Conservation (phyloP, 2,888 invertebrate genomes). For the Campopleginae sp. region DNA sequence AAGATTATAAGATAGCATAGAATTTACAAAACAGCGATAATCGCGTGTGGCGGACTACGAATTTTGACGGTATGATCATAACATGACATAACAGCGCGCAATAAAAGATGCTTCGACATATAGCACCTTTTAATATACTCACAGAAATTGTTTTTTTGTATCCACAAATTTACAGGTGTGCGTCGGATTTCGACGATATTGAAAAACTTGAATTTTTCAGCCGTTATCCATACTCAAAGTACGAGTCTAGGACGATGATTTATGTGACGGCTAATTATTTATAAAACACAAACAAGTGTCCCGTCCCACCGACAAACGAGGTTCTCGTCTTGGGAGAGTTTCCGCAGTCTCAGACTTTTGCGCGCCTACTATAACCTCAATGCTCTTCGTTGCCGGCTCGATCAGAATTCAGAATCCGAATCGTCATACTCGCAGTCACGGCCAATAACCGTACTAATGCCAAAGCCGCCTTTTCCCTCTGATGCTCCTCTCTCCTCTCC, state of each 20-base stretch:
- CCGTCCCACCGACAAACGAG: constrained; percentile 47
- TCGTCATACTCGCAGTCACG: background rate
- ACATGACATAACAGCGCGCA: constrained; percentile 18
- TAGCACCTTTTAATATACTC: constrained; percentile 44
- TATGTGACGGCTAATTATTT: constrained; percentile 43
- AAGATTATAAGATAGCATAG: background rate
- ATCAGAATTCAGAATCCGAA: background rate
- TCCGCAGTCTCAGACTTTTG: constrained; percentile 4
- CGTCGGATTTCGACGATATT: background rate
- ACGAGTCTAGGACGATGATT: background rate
- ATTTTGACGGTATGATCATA: background rate
- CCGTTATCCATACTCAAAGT: constrained; percentile 63
- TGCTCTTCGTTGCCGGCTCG: constrained; percentile 25
- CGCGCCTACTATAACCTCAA: constrained; percentile 51
- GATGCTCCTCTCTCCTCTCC: no score
- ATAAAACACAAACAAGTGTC: constrained; percentile 60
- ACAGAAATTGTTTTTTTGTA: constrained; percentile 24
- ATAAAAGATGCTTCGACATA: constrained; percentile 14
- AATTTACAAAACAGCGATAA: background rate
- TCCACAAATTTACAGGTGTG: background rate
- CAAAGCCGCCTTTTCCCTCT: background rate
- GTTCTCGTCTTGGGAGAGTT: constrained; percentile 1
- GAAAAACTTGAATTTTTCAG: constrained; percentile 41
- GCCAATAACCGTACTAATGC: background rate
- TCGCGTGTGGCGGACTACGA: background rate